A percentile compares a stretch with the other conserved stretches of the same genome.
Conservation (phyloP, 2,888 invertebrate species). For the Lycia hirtaria region DNA sequence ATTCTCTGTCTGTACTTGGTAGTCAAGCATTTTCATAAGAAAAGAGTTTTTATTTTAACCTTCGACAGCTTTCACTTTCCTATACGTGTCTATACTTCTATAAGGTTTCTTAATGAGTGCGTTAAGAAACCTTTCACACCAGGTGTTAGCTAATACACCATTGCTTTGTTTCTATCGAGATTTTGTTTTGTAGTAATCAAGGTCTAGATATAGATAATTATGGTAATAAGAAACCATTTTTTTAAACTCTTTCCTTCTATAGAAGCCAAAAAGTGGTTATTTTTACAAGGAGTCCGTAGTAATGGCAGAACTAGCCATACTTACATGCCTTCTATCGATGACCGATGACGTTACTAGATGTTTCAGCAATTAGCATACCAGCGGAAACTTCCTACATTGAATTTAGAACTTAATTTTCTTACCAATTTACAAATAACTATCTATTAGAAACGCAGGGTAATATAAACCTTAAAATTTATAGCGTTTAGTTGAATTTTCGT, state of each 20-base stretch:
- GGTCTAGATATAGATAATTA: no score
- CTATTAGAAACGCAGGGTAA: not conserved
- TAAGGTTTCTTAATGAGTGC: no score
- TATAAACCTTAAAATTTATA: conserved; percentile 4
- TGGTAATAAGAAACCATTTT: no score
- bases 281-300: no score
- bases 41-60: not conserved
- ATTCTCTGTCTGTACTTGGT: not conserved
- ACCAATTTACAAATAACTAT: not conserved
- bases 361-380: conserved; percentile 36
- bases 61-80: conserved; percentile 1
- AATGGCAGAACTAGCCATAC: no score
- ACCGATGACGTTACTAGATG: conserved; percentile 30
- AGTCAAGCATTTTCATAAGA: not conserved
- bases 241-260: no score
- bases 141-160: no score
- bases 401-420: conserved; percentile 1
- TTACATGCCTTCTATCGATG: conserved; percentile 9
- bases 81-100: not conserved
- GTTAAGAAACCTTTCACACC: not conserved
- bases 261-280: no score
- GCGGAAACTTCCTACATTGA: conserved; percentile 30
- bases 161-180: not conserved
- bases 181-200: not conserved
- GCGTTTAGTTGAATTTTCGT: conserved; percentile 1